These are phyloP conservation scores for Tetrao urogallus DNA, from an alignment of 2,113 vertebrate genomes.

Conservation along the genomic window DNA sequence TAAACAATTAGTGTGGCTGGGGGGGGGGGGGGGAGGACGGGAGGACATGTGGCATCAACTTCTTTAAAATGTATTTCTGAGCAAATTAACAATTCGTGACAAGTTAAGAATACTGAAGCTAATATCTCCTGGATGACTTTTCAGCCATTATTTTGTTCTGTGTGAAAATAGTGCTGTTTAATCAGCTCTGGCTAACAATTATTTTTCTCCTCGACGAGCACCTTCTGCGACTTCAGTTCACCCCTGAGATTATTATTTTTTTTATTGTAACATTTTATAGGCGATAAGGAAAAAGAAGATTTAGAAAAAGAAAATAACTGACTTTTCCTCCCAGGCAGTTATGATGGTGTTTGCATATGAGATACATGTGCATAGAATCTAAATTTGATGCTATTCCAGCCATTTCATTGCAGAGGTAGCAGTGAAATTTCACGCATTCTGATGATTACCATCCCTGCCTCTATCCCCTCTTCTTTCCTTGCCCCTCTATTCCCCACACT, in stretches of 20 bases:
- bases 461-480: background rate
- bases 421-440: background rate
- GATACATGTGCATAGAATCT: background rate
- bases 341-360: conserved; percentile 10
- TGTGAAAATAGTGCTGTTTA: conserved; percentile 41
- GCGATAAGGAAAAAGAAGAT: conserved; percentile 21
- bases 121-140: background rate
- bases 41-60: background rate
- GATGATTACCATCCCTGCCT: background rate
- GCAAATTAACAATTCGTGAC: conserved; percentile 41
- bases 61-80: background rate
- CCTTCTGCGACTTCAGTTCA: conserved; percentile 29
- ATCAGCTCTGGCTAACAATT: conserved; percentile 62
- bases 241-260: conserved; percentile 14
- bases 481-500: background rate
- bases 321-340: conserved; percentile 46
- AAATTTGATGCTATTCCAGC: background rate
- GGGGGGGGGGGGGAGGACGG: background rate
- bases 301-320: conserved; percentile 17
- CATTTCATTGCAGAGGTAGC: background rate
- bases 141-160: background rate
- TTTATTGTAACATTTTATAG: conserved; percentile 16
- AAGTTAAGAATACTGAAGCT: background rate
- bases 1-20: conserved; percentile 64
- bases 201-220: conserved; percentile 49